These are phyloP conservation scores for Coenobita brevimanus DNA, from an alignment of 1,140 invertebrate species.

Conservation along the genomic window DNA sequence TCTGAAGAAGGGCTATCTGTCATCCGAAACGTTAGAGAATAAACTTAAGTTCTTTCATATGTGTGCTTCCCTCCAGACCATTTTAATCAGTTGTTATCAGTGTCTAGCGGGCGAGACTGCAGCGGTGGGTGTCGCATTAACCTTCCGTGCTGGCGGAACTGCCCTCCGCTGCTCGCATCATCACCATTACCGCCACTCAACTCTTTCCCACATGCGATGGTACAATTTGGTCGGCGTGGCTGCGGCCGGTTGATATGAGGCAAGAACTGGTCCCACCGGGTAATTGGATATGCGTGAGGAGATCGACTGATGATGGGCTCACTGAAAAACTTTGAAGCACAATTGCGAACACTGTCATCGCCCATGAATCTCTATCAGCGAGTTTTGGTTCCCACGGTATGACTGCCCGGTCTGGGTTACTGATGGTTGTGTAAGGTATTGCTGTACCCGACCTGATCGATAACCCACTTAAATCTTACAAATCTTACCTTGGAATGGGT, in stretches of 20 bases:
- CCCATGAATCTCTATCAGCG: too few relatives aligned
- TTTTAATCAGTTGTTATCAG: not conserved
- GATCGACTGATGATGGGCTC: not conserved
- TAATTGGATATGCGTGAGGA: slow-evolving; percentile 44
- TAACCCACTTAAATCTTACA: not conserved
- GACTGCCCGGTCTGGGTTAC: too few relatives aligned
- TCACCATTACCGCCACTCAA: slow-evolving; percentile 9
- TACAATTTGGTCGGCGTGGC: not conserved
- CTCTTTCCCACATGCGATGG: slow-evolving; percentile 17
- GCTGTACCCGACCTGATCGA: not conserved
- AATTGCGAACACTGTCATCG: not conserved
- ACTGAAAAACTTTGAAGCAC: not conserved
- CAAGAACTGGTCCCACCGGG: not conserved
- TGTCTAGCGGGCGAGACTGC: not conserved
- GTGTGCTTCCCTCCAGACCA: too few relatives aligned
- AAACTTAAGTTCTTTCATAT: too few relatives aligned
- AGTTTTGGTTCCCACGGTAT: too few relatives aligned
- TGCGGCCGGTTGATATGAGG: not conserved
- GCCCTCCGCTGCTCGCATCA: slow-evolving; percentile 25
- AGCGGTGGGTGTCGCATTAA: not conserved
- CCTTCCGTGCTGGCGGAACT: not conserved
- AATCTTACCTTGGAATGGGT: slow-evolving; percentile 56
- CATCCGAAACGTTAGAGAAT: too few relatives aligned
- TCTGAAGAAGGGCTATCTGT: too few relatives aligned
- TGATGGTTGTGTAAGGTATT: too few relatives aligned